These are phyloP conservation scores for Luperina testacea DNA, from an alignment of 2,888 invertebrate species.

Conservation along the genomic window DNA sequence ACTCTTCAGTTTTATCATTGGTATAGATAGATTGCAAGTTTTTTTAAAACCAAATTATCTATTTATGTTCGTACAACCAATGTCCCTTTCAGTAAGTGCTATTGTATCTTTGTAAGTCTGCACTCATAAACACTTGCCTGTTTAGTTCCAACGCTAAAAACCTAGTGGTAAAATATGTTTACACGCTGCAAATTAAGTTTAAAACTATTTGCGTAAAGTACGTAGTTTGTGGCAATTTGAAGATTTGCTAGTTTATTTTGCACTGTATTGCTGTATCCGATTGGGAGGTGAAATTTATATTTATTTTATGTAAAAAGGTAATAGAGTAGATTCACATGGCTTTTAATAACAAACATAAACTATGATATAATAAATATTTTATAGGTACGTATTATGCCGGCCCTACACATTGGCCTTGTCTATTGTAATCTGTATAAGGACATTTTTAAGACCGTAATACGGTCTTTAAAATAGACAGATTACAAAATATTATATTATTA, in stretches of 20 bases:
- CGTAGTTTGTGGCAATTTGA: slow-evolving; percentile 50
- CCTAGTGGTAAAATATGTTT: slow-evolving; percentile 68
- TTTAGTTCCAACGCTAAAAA: slow-evolving; percentile 69
- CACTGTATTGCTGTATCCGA: background rate
- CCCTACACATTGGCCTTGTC: too few species aligned
- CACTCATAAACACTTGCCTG: slow-evolving; percentile 66
- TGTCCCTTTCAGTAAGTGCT: slow-evolving; percentile 1
- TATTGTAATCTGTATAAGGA: too few species aligned
- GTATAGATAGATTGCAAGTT: background rate
- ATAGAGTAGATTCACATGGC: background rate
- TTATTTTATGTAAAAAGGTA: background rate
- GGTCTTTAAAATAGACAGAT: too few species aligned
- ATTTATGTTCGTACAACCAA: too few species aligned
- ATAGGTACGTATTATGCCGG: too few species aligned
- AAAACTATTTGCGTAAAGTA: slow-evolving; percentile 59
- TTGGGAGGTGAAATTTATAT: background rate
- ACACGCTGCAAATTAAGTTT: slow-evolving; percentile 70
- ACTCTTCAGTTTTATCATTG: background rate
- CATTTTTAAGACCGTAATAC: too few species aligned
- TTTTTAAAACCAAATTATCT: background rate
- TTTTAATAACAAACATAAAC: background rate
- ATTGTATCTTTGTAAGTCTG: slow-evolving; percentile 30
- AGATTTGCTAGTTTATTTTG: slow-evolving; percentile 44
- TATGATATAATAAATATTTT: background rate
- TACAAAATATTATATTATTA: too few species aligned